These are phyloP conservation scores for Semicossyphus pulcher DNA, from an alignment of 2,113 vertebrate species.

Conservation along the genomic window DNA sequence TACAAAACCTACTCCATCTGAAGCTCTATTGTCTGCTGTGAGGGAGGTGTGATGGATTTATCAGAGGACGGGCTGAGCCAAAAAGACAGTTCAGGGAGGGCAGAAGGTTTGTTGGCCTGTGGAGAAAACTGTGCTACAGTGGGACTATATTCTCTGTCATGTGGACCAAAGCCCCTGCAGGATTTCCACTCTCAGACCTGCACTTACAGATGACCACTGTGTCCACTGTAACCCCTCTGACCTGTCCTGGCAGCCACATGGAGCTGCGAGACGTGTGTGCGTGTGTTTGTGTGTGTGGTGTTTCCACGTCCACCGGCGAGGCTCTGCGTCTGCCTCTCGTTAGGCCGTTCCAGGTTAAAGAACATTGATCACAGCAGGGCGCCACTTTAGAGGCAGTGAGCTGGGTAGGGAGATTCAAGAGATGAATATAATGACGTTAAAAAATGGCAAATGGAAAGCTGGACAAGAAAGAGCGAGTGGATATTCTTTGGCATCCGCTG, in stretches of 20 bases:
- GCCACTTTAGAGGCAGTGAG: slow-evolving; percentile 15
- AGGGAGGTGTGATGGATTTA: slow-evolving; percentile 41
- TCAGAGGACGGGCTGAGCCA: slow-evolving; percentile 16
- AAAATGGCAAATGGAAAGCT: slow-evolving; percentile 28
- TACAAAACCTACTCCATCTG: background rate
- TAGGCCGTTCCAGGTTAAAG: slow-evolving; percentile 55
- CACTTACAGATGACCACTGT: slow-evolving; percentile 37
- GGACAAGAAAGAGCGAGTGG: slow-evolving; percentile 18
- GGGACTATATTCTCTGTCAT: slow-evolving; percentile 37
- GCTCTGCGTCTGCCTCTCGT: slow-evolving; percentile 30
- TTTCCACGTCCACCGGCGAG: slow-evolving; percentile 47
- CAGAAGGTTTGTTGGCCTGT: slow-evolving; percentile 33
- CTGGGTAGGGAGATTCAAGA: slow-evolving; percentile 20
- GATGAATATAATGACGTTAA: slow-evolving; percentile 29
- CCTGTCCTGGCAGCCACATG: slow-evolving; percentile 24
- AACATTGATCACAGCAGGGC: slow-evolving; percentile 54
- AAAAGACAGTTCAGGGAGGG: background rate
- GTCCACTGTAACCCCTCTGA: slow-evolving; percentile 36
- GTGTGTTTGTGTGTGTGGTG: slow-evolving; percentile 5
- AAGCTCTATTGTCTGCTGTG: slow-evolving; percentile 4
- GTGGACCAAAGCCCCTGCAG: slow-evolving; percentile 30
- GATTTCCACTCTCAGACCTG: slow-evolving; percentile 9
- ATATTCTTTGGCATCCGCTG: slow-evolving; percentile 22
- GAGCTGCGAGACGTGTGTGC: slow-evolving; percentile 1
- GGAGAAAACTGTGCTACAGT: slow-evolving; percentile 21